Evolutionary conservation across 2,888 invertebrate species (phyloP).

Genomic region (Melipona beecheii): DNA sequence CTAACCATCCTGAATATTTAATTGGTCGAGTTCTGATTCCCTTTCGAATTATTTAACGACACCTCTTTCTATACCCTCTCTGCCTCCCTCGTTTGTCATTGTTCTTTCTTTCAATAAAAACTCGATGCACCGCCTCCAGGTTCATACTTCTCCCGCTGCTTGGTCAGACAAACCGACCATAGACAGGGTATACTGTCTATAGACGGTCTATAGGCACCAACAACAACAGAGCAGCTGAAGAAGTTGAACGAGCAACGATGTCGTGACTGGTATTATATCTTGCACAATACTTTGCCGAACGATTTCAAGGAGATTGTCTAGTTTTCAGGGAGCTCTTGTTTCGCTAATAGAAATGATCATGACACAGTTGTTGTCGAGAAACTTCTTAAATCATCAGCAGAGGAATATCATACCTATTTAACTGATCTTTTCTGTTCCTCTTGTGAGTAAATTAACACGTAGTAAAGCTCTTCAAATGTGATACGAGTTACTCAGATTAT

Average conservation of each 20-base stretch:
- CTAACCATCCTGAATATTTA: conserved; percentile 25
- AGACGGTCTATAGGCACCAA: conserved; percentile 38
- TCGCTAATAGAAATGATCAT: neutral
- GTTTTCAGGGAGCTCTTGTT: neutral
- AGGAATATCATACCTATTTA: neutral
- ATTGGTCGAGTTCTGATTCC: conserved; percentile 15
- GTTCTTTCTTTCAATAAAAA: neutral
- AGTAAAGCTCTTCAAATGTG: neutral
- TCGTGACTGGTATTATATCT: neutral
- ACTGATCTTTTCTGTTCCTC: neutral
- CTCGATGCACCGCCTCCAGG: too few species aligned
- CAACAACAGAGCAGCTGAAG: conserved; percentile 4
- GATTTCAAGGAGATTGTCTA: neutral
- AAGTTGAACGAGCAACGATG: conserved; percentile 16
- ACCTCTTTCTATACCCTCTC: neutral
- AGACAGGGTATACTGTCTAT: conserved; percentile 61
- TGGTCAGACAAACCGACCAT: conserved; percentile 27
- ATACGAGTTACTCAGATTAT: neutral
- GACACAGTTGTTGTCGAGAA: neutral
- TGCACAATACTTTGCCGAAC: neutral
- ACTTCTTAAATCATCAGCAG: neutral
- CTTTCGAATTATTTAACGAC: conserved; percentile 16
- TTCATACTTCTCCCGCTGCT: conserved; percentile 28
- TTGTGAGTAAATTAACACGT: neutral
- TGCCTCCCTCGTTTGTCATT: neutral